phyloP scores from a whole-genome alignment of 2,797 vertebrate species.

The Trachops cirrhosus region DNA sequence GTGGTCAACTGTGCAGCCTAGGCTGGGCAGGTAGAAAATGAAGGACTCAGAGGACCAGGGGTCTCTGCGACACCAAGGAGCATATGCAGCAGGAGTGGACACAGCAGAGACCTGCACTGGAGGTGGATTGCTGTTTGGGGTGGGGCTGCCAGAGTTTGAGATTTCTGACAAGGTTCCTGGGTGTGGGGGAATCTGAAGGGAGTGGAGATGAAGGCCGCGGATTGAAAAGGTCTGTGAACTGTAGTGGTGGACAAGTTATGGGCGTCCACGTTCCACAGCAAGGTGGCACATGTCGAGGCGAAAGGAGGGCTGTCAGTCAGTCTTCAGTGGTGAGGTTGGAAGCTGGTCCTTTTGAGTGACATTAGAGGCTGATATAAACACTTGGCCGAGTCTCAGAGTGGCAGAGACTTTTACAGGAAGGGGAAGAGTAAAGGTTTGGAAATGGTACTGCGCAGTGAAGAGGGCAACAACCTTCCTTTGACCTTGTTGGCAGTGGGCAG shows the following conservation, averaged over 20 bases:
- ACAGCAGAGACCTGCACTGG: background rate
- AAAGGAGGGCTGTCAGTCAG: no score
- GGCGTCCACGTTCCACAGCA: background rate
- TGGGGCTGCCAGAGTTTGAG: background rate
- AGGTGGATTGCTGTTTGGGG: background rate
- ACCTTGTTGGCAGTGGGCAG: background rate
- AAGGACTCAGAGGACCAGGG: background rate
- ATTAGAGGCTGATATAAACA: background rate
- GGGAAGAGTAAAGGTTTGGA: background rate
- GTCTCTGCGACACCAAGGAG: background rate
- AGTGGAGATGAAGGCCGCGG: background rate
- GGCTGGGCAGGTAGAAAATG: background rate
- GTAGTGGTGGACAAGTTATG: background rate
- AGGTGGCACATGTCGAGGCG: fast-evolving
- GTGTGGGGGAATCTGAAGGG: background rate
- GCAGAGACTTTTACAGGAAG: background rate
- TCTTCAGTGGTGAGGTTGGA: background rate
- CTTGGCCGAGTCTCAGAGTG: background rate
- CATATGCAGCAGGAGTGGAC: background rate
- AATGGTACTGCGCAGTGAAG: background rate
- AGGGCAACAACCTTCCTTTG: background rate
- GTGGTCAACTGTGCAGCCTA: background rate
- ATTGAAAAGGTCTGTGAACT: background rate
- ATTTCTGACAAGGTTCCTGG: background rate
- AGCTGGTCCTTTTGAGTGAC: background rate